Percentiles rank a stretch among this genome's conserved stretches.
These are phyloP conservation scores for Sciurus vulgaris DNA, from an alignment of 2,797 vertebrate species.

Conservation along the genomic window DNA sequence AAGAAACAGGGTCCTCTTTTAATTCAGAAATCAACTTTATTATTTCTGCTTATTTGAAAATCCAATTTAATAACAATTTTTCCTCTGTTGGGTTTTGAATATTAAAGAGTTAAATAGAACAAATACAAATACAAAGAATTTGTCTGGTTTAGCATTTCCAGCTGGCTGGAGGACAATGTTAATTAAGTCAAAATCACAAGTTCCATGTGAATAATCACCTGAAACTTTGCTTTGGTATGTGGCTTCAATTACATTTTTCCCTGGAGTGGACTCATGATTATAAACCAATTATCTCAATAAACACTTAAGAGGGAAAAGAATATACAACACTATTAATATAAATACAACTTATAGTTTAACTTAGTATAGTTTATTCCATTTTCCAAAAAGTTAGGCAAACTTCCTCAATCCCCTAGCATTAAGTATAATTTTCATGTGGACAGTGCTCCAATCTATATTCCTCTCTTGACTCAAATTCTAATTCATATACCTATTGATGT, in stretches of 20 bases:
- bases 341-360: slow-evolving; percentile 12
- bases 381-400: neutral
- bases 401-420: neutral
- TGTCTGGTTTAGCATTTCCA: slow-evolving; percentile 9
- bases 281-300: slow-evolving; percentile 42
- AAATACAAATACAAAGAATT: neutral
- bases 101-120: slow-evolving; percentile 8
- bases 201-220: slow-evolving; percentile 2
- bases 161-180: neutral
- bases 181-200: slow-evolving; percentile 54
- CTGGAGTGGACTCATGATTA: neutral
- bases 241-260: slow-evolving; percentile 38
- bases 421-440: neutral
- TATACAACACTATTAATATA: neutral
- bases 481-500: neutral
- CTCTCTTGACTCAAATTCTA: neutral
- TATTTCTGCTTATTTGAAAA: slow-evolving; percentile 43
- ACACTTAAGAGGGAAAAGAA: neutral
- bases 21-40: slow-evolving; percentile 41
- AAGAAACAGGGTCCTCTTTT: neutral
- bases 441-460: neutral
- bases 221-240: neutral
- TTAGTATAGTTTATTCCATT: slow-evolving; percentile 30
- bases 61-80: slow-evolving; percentile 19
- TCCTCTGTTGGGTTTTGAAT: neutral